These are phyloP conservation scores for Formica exsecta DNA, from an alignment of 1,140 invertebrate species.

Conservation along the genomic window DNA sequence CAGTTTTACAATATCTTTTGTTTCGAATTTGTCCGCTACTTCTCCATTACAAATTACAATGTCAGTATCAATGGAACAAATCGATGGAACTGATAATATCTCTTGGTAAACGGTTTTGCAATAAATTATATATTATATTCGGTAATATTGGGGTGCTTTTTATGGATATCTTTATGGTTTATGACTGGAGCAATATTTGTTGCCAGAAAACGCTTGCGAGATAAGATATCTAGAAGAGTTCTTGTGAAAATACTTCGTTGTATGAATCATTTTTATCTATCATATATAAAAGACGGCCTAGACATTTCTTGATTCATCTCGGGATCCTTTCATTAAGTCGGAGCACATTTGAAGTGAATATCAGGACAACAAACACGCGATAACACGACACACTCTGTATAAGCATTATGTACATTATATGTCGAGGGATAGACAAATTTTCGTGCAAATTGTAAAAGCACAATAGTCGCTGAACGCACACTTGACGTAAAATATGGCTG, in stretches of 20 bases:
- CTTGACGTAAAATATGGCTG: background rate
- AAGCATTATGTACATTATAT: slow-evolving; percentile 1
- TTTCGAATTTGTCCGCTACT: background rate
- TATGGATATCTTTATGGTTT: background rate
- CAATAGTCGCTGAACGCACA: slow-evolving; percentile 30
- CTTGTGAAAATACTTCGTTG: background rate
- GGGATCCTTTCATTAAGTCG: slow-evolving; percentile 2
- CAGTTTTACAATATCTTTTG: background rate
- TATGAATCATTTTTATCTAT: slow-evolving; percentile 31
- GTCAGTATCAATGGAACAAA: background rate
- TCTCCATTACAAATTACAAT: background rate
- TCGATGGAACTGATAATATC: too few relatives aligned
- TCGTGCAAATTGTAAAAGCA: slow-evolving; percentile 21
- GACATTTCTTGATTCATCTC: slow-evolving; percentile 10
- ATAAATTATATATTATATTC: background rate
- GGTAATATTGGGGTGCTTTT: background rate
- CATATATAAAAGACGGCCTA: background rate
- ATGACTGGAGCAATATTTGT: background rate
- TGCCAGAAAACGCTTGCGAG: background rate
- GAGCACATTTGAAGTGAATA: slow-evolving; percentile 10
- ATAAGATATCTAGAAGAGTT: background rate
- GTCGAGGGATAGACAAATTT: slow-evolving; percentile 1
- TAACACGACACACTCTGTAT: background rate
- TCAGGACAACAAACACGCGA: too few relatives aligned
- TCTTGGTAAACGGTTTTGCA: background rate